Evolutionary conservation across 2,888 invertebrate species (phyloP).

Genomic region (Adela reaumurella): DNA sequence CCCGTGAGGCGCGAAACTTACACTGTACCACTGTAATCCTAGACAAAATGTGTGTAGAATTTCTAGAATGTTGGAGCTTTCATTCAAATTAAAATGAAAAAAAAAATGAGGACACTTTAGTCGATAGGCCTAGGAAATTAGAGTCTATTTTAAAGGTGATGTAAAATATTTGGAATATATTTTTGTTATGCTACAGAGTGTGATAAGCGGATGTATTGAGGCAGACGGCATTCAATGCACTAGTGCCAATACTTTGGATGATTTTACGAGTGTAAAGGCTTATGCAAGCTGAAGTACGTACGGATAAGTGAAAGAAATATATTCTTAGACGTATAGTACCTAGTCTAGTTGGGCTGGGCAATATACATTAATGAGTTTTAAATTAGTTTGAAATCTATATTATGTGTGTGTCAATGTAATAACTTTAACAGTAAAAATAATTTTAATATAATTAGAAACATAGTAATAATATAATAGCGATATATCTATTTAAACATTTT

Average conservation of each 20-base stretch:
- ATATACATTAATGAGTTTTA: background rate
- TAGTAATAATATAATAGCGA: background rate
- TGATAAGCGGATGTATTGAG: slow-evolving; percentile 1
- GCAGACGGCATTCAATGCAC: slow-evolving; percentile 5
- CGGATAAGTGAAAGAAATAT: background rate
- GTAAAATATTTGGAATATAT: slow-evolving; percentile 12
- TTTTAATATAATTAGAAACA: background rate
- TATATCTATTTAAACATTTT: background rate
- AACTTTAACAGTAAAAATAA: background rate
- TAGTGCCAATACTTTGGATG: slow-evolving; percentile 6
- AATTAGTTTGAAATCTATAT: background rate
- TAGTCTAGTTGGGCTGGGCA: background rate
- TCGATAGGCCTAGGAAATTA: slow-evolving; percentile 7
- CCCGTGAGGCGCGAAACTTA: background rate
- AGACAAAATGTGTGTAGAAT: background rate
- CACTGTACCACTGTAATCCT: background rate
- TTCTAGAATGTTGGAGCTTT: background rate
- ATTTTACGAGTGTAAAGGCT: slow-evolving; percentile 2
- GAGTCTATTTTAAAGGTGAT: slow-evolving; percentile 9
- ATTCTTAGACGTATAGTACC: background rate
- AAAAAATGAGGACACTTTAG: background rate
- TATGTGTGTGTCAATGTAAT: slow-evolving; percentile 1
- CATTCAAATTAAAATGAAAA: background rate
- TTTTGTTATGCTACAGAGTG: slow-evolving; percentile 15
- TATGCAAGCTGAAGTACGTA: background rate